Evolutionary conservation across 2,888 invertebrate species (phyloP).

Genomic region (Augiades crinisus): DNA sequence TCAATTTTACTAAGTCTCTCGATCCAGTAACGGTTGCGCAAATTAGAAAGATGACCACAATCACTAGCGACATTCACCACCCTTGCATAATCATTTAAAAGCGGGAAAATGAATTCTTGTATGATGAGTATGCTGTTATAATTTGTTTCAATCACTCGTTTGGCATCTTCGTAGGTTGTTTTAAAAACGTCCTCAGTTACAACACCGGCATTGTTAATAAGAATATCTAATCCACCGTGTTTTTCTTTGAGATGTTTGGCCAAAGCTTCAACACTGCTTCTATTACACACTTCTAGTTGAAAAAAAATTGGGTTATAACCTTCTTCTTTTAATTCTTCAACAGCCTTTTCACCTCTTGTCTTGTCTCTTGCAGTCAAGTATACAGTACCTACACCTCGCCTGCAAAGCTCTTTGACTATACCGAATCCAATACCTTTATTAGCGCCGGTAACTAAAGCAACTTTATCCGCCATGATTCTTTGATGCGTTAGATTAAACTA

Average conservation of each 20-base stretch:
- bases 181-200: constrained; percentile 30
- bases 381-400: constrained; percentile 82
- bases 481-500: too few species aligned
- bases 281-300: constrained; percentile 41
- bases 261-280: constrained; percentile 37
- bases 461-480: constrained; percentile 41
- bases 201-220: too few species aligned
- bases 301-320: constrained; percentile 55
- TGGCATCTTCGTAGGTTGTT: constrained; percentile 39
- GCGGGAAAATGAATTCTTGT: constrained; percentile 37
- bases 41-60: constrained; percentile 39
- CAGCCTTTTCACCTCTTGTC: constrained; percentile 74
- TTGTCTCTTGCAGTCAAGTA: constrained; percentile 83
- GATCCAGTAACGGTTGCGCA: constrained; percentile 38
- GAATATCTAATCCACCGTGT: constrained; percentile 42
- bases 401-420: constrained; percentile 81
- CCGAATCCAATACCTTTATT: constrained; percentile 85
- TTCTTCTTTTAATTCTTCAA: constrained; percentile 72
- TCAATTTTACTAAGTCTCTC: constrained; percentile 33
- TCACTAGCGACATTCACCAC: constrained; percentile 40
- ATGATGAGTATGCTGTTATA: constrained; percentile 38
- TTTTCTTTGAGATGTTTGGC: constrained; percentile 37
- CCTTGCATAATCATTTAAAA: constrained; percentile 39
- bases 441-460: constrained; percentile 72
- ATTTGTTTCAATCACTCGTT: constrained; percentile 39